phyloP scores from a whole-genome alignment of 2,113 vertebrate genomes.

The Drymodes brunneopygia region DNA sequence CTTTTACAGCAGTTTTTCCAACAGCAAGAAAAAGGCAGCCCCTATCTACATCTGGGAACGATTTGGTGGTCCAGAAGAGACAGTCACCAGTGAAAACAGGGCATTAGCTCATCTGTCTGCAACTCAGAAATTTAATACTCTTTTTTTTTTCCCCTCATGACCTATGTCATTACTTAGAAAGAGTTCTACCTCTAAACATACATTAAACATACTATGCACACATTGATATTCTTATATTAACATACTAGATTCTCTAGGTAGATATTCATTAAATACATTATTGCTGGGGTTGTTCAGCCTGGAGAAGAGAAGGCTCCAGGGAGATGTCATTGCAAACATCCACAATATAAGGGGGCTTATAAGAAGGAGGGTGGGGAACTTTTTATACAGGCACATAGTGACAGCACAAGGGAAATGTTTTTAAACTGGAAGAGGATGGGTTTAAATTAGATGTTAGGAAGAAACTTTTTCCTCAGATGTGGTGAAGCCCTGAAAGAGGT shows the following conservation, averaged over 20 bases:
- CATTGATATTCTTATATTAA: background rate
- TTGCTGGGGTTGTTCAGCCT: background rate
- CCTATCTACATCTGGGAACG: background rate
- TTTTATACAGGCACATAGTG: background rate
- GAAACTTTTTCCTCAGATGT: background rate
- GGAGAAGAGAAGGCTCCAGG: background rate
- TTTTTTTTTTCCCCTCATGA: rapidly evolving
- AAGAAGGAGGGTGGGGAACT: background rate
- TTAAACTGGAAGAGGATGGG: background rate
- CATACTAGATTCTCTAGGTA: background rate
- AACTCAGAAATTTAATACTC: background rate
- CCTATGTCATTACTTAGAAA: background rate
- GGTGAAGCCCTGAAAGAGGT: background rate
- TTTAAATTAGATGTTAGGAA: background rate
- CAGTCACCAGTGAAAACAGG: background rate
- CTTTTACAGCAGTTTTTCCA: background rate
- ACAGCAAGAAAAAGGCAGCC: background rate
- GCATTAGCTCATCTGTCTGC: background rate
- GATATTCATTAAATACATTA: background rate
- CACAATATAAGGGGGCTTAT: background rate
- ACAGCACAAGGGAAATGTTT: background rate
- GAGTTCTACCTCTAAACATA: background rate
- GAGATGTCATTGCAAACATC: background rate
- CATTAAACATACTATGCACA: background rate
- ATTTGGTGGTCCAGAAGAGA: background rate